Percentiles rank a stretch among this genome's conserved stretches.
These are phyloP conservation scores for Apoderus coryli DNA, from an alignment of 2,888 invertebrate genomes.

Conservation along the genomic window DNA sequence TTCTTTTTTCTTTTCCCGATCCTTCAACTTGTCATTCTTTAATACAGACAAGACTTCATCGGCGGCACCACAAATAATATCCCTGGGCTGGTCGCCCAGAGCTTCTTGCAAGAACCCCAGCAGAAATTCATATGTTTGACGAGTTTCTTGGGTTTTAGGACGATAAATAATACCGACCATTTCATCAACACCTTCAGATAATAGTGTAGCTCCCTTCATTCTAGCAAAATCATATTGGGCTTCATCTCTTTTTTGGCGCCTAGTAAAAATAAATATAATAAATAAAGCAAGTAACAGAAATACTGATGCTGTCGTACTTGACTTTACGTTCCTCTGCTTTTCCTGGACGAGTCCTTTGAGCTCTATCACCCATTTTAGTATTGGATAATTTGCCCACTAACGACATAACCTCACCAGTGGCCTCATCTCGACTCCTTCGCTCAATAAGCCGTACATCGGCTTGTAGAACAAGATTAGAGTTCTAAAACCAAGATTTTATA, in stretches of 20 bases:
- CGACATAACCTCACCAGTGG: constrained; percentile 96
- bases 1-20: constrained; percentile 85
- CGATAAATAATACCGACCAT: constrained; percentile 89
- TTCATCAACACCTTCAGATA: constrained; percentile 82
- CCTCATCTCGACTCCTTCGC: constrained; percentile 93
- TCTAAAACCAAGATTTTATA: constrained; percentile 44
- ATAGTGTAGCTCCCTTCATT: constrained; percentile 72
- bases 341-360: constrained; percentile 82
- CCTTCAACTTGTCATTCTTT: constrained; percentile 90
- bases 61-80: constrained; percentile 96
- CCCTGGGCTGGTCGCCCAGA: constrained; percentile 90
- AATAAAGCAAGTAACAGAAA: constrained; percentile 1
- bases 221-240: constrained; percentile 83
- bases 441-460: constrained; percentile 97
- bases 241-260: constrained; percentile 80
- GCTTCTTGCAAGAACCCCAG: constrained; percentile 95
- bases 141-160: constrained; percentile 94
- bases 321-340: constrained; percentile 87
- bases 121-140: constrained; percentile 92
- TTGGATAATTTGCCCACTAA: constrained; percentile 81
- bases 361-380: constrained; percentile 93
- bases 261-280: constrained; percentile 27
- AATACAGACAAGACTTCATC: constrained; percentile 92
- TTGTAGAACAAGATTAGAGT: constrained; percentile 98
- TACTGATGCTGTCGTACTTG: constrained; percentile 63